These are phyloP conservation scores for Gnathonemus echidnorhynchus DNA, from an alignment of 2,113 vertebrate species.

Conservation along the genomic window DNA sequence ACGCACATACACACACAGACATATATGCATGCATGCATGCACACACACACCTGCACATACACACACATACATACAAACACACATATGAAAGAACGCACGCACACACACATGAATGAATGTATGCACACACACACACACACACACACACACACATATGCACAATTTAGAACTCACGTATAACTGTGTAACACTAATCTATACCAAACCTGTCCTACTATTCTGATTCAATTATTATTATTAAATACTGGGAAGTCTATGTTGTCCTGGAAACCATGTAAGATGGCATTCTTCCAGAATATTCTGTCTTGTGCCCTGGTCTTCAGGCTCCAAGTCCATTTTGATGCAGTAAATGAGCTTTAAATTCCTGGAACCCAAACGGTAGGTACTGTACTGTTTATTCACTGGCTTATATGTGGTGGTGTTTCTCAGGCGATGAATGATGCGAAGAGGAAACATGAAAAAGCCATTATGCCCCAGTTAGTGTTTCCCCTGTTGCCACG, in stretches of 20 bases:
- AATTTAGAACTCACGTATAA: neutral
- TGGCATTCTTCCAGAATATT: neutral
- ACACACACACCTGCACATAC: neutral
- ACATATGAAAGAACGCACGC: too few relatives aligned
- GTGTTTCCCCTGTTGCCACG: neutral
- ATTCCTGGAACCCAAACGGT: neutral
- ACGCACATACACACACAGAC: neutral
- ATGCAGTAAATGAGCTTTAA: neutral
- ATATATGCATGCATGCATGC: too few relatives aligned
- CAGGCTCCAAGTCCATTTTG: neutral
- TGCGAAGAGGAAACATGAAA: neutral
- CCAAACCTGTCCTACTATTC: neutral
- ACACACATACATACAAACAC: neutral
- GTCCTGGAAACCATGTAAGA: neutral
- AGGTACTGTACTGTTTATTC: neutral
- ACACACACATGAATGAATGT: too few relatives aligned
- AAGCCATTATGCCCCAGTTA: conserved; percentile 11
- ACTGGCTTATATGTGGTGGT: neutral
- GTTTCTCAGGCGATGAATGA: neutral
- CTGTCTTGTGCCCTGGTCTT: neutral
- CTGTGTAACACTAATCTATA: neutral
- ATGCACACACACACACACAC: too few relatives aligned
- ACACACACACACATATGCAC: neutral
- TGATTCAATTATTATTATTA: neutral
- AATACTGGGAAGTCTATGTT: neutral